Evolutionary conservation across 2,888 invertebrate genomes (phyloP), one percentile per base, ranked within the genome.

Genomic region (Nomada flava): DNA sequence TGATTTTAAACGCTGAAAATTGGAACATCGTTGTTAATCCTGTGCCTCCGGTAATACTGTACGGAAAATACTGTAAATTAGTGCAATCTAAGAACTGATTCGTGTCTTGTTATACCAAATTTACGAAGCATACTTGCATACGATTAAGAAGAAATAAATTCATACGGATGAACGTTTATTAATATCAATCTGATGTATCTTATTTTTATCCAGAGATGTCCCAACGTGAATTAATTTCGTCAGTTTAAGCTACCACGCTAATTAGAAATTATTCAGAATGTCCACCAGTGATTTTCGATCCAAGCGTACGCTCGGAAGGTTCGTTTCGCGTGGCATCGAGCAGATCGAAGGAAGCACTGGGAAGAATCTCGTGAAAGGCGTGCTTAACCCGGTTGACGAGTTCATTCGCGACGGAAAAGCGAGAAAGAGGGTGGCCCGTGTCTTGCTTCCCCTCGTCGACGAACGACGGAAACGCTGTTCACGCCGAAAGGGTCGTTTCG

Each of bases 381-480:
- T 77, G 77, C 83, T 84, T 79, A 80, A 84, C 83, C 82, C 69
- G 65, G 83, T 84, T 84, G 77, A 84, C 76, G 71, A 84, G 80
- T 75, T 84, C 84, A 71, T 68, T 68, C 69, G 53, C 57, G 64
- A 65, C 72, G 69, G 18, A 59, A 67, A 36, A 13, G 44, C 36
- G 53, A 75, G 50, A 52, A 42, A n/a, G 15, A 59, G 65, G 18
- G 23, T 26, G 10, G 3, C 13, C 44, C 36, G 57, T 18, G 59
- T 20, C 55, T 53, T 71, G 77, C n/a, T 67, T 47, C 47, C 0
- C 5, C 52, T 57, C 64, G 59, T 76, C 64, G 67, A 42, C 63
- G 57, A 52, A 26, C 77, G 55, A 47, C 62, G 67, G 79, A 69
- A 73, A 80, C 62, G 47, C 36, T 72, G 78, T 72, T 63, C 78